Base-by-base conservation (phyloP, 2,888 invertebrate genomes). In the Serripes groenlandicus region DNA sequence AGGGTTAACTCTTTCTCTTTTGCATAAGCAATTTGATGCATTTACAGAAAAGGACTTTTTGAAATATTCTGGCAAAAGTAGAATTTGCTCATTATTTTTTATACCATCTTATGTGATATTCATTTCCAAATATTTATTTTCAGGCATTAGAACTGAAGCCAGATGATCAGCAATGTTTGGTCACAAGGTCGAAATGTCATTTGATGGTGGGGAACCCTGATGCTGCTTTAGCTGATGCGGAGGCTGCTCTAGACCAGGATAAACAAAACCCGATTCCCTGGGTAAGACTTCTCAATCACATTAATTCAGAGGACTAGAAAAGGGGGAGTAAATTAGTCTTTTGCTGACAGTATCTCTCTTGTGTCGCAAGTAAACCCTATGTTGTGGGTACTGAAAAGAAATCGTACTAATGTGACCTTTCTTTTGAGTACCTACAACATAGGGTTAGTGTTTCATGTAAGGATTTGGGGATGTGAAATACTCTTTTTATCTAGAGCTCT, bases 101-200 rank as follows among this genome's bases (percentile, higher is more conserved):
- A 15, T 21, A 49, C 7, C 15, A 49, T 49, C 21, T 21, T 49
- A 3, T 49, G 49, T 49, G 15, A 49, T 42, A 42, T n/a, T n/a
- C n/a, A n/a, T n/a, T n/a, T 21, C 49, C 15, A 49, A 49, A 35
- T 56, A 60, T 35, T 54, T 35, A 23, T 54, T 84, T 85, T 15
- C 75, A 94, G 93, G 93, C 98, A 0, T 95, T 98, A 83, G 98
- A 98, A 89, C 94, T 98, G 75, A 97, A 97, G 90, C 97, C 97
- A 23, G 96, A 96, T 83, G 98, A 98, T 91, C 97, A 97, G 90
- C 97, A 97, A 87, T 98, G 98, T 0, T 95, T 98, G 86, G 97
- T 98, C 11, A 97, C 98, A 0, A 96, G 98, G 75, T 98, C 98
- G 93, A 97, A 97, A 94, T 99, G 99, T 94, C 97, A 97, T 94